Evolutionary conservation across 1,140 invertebrate species (phyloP), one percentile per base, ranked within the genome.

Genomic region (Drosophila funebris): DNA sequence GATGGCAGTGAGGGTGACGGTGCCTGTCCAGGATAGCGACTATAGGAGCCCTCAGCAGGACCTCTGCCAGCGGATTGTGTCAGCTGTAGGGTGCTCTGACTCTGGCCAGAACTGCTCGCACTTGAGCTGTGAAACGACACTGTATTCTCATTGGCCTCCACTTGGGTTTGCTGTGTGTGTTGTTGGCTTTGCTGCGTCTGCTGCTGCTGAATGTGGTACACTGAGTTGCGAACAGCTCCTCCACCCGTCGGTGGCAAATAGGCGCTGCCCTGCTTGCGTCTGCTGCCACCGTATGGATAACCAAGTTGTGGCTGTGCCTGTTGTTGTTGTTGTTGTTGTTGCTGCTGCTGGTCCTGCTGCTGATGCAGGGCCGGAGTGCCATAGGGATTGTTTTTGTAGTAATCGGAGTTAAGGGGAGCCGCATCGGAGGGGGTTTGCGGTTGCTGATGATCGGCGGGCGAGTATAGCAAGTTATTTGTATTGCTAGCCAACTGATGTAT

Each of bases 401-500:
- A 85, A 5, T 82, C 83, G 9, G 72, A 22, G 6, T 29, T 43
- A 27, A 62, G 5, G 14, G 53, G 33, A 43, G 50, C 54, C 13
- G 44, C 58, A 22, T 44, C 27, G 24, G 36, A 37, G 29, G 29
- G 56, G 18, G 69, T 50, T 13, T 63, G 68, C 13, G 61, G 62
- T 31, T 77, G 72, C 48, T 75, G 90, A 63, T 91, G 91, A 41
- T 88, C 90, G 22, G 83, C 87, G 60, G 91, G 91, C 41, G 82
- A 90, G 67, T 92, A 92, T 1, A 92, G 69, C 46, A 92, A 71
- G 79, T 92, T 91, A 24, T 92, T 92, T 8, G 91, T 92, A 50
- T 89, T 91, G 50, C 82, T 80, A 8, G 90, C 91, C 72, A 91
- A 63, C 67, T 91, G 91, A 48, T 91, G 85, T 37, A 91, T 76